Base-by-base conservation (phyloP, 2,113 vertebrate genomes). In the Oryzias celebensis region DNA sequence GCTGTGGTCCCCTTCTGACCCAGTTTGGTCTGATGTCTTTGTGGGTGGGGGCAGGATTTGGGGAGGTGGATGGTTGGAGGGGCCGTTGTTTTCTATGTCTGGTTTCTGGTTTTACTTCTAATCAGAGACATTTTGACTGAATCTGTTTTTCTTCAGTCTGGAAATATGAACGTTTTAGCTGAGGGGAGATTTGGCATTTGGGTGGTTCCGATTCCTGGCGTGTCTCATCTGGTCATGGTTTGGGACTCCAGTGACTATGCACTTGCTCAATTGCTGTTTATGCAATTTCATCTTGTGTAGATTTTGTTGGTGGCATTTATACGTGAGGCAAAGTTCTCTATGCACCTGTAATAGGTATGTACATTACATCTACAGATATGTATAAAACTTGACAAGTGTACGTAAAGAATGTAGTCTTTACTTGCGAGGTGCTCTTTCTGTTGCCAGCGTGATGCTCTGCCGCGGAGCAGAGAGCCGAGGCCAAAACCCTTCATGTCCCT, bases 181-280 rank as follows among this genome's bases (percentile, higher is more conserved):
- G 59, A 48, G 24, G 26, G 13, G 42, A 28, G 26, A 5, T 28
- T 6, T 5, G 42, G 46, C 52, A 58, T 61, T 20, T 28, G 28
- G 14, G 41, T 14, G 7, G 52, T 61, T 68, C 52, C 48, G 53
- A 52, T 57, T 65, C 77, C 69, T 23, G 48, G 67, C 69, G 60
- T 71, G 2, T 36, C 36, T 69, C 53, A 65, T 48, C 64, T 78
- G 46, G 56, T 82, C 73, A 67, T 58, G 55, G 57, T 77, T 80
- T 81, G 20, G 73, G 61, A 54, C 80, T 83, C 83, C 75, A 66
- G 73, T 78, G 70, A 86, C 87, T 89, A 87, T 90, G 87, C 89
- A 90, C 86, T 86, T 71, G 75, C 64, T 46, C 69, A 58, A 78
- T 81, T 76, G 68, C 72, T 84, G 77, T 88, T 86, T 88, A 89